Percentiles rank a stretch among this genome's conserved stretches.
phyloP scores from a whole-genome alignment of 2,797 vertebrate genomes.

The Coccyzus lansbergi region DNA sequence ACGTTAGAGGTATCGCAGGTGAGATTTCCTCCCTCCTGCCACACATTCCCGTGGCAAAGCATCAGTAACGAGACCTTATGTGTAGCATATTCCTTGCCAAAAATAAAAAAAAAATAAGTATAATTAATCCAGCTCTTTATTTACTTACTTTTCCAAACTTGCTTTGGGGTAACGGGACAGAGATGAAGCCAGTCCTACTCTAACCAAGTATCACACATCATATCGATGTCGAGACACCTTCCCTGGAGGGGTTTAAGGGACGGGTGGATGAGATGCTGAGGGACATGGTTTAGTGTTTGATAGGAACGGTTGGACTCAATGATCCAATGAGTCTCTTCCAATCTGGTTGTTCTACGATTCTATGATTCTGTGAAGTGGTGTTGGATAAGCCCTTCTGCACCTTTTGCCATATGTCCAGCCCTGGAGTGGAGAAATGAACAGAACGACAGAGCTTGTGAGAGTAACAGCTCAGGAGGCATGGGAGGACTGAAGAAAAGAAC shows the following conservation, averaged over 20 bases:
- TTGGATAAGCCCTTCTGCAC: background rate
- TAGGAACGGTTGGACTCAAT: too few relatives aligned
- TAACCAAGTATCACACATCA: background rate
- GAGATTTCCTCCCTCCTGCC: slow-evolving; percentile 12
- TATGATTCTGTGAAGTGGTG: too few relatives aligned
- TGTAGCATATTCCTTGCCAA: background rate
- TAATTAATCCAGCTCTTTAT: background rate
- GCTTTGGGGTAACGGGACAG: background rate
- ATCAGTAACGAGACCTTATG: background rate
- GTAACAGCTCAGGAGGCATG: background rate
- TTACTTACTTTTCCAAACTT: background rate
- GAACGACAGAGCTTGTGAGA: background rate
- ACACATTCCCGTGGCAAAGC: background rate
- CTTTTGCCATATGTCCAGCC: background rate
- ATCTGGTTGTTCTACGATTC: too few relatives aligned
- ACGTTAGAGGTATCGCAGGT: background rate
- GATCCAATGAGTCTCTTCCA: too few relatives aligned
- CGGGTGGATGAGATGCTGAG: too few relatives aligned
- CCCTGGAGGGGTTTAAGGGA: too few relatives aligned
- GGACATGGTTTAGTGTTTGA: too few relatives aligned
- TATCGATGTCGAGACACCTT: too few relatives aligned
- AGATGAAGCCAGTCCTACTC: background rate
- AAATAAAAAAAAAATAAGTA: background rate
- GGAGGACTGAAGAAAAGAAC: background rate
- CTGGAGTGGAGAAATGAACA: background rate